Evolutionary conservation across 2,888 invertebrate genomes (phyloP).

Genomic region (Phragmatobia fuliginosa): DNA sequence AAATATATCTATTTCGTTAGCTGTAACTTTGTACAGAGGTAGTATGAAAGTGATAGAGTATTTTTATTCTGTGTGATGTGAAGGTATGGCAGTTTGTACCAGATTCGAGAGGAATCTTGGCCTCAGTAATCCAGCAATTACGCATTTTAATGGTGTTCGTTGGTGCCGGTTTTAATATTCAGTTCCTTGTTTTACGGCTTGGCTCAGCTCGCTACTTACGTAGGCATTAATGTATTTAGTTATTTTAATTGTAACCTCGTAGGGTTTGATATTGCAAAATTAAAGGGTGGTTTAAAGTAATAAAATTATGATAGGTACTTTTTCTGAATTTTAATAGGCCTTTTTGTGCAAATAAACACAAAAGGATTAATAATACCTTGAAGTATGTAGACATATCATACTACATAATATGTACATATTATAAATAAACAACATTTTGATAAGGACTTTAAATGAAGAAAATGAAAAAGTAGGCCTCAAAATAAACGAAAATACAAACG

Average conservation of each 20-base stretch:
- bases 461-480: too few species aligned
- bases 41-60: background rate
- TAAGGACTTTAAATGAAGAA: too few species aligned
- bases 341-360: background rate
- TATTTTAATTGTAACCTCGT: constrained; percentile 64
- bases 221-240: constrained; percentile 68
- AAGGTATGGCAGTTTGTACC: constrained; percentile 59
- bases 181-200: constrained; percentile 81
- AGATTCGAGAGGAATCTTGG: constrained; percentile 78
- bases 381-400: too few species aligned
- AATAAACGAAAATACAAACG: too few species aligned
- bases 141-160: constrained; percentile 85
- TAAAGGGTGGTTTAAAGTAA: constrained; percentile 24
- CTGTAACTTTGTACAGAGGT: constrained; percentile 18
- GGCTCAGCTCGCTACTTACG: constrained; percentile 65
- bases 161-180: constrained; percentile 83
- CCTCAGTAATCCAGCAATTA: constrained; percentile 85
- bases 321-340: background rate
- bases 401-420: too few species aligned
- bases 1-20: constrained; percentile 21
- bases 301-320: constrained; percentile 1
- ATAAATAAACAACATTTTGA: too few species aligned
- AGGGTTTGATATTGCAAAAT: constrained; percentile 39
- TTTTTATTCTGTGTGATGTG: constrained; percentile 54
- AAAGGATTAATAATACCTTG: background rate